Evolutionary conservation across 2,888 invertebrate species (phyloP).

Genomic region (Trissonchulus latispiculum): DNA sequence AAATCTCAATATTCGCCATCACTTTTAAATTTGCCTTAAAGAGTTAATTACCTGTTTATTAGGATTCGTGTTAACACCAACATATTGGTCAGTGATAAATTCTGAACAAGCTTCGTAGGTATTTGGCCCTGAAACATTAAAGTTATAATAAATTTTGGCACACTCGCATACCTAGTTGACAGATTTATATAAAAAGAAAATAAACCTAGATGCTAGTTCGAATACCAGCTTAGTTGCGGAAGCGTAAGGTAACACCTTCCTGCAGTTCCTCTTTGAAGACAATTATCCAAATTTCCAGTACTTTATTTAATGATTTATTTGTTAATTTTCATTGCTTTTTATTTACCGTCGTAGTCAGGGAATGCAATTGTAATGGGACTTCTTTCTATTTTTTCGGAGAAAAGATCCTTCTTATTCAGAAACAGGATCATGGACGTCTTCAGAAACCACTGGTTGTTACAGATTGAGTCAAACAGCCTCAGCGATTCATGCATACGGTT

Average conservation of each 20-base stretch:
- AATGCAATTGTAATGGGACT: slow-evolving; percentile 99
- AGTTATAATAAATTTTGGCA: neutral
- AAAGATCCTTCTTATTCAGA: slow-evolving; percentile 88
- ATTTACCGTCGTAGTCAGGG: slow-evolving; percentile 97
- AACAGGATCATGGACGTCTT: slow-evolving; percentile 98
- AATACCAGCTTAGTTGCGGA: too few species aligned
- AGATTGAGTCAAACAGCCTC: too few species aligned
- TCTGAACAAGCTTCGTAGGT: slow-evolving; percentile 2
- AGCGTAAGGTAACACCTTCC: too few species aligned
- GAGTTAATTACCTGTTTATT: slow-evolving; percentile 9
- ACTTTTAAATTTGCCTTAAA: too few species aligned
- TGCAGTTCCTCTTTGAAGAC: too few species aligned
- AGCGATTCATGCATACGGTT: slow-evolving; percentile 99
- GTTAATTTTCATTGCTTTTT: too few species aligned
- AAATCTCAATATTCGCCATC: too few species aligned
- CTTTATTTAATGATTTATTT: too few species aligned
- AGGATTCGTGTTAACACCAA: slow-evolving; percentile 6
- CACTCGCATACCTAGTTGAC: too few species aligned
- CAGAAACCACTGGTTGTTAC: slow-evolving; percentile 99
- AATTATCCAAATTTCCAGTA: too few species aligned
- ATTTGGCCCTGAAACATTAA: slow-evolving; percentile 3
- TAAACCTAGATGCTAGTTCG: too few species aligned
- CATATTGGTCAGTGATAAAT: slow-evolving; percentile 6
- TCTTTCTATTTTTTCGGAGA: slow-evolving; percentile 99
- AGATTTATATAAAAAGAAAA: too few species aligned